Percentiles rank a stretch among this genome's conserved stretches.
Conservation (phyloP, 2,113 vertebrate species). For the Pelvicachromis taeniatus region DNA sequence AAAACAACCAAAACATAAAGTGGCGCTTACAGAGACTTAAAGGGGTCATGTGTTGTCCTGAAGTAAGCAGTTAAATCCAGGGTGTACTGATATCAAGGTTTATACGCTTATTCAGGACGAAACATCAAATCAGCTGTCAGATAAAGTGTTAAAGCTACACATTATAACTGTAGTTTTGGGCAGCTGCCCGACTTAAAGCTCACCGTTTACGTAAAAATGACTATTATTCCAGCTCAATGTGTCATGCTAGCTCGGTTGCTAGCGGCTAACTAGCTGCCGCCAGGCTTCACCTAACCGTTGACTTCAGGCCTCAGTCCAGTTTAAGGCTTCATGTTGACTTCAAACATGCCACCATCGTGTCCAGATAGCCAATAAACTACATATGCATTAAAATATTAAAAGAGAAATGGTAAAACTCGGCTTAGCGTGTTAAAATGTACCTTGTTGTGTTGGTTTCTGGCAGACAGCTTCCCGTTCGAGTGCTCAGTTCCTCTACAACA, state of each 20-base stretch:
- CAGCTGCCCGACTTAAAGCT: background rate
- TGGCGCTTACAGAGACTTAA: background rate
- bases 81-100: background rate
- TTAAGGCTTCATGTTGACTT: background rate
- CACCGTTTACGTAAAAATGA: background rate
- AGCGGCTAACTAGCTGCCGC: background rate
- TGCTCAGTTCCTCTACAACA: conserved; percentile 64
- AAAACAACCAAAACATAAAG: background rate
- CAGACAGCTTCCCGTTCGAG: conserved; percentile 15
- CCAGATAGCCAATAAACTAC: fast-evolving
- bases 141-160: background rate
- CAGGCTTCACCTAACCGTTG: conserved; percentile 4
- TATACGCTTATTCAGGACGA: background rate
- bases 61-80: background rate
- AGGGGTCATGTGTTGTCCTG: background rate
- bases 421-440: conserved; percentile 20
- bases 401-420: background rate
- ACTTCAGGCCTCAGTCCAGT: conserved; percentile 41
- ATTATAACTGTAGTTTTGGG: background rate
- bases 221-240: background rate
- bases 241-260: conserved; percentile 44
- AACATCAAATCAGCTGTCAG: background rate
- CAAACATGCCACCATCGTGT: background rate
- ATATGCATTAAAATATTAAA: fast-evolving
- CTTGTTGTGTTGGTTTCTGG: conserved; percentile 55